Evolutionary conservation across 2,113 vertebrate species (phyloP), one percentile per base, ranked within the genome.

Genomic region (Acrocephalus arundinaceus): DNA sequence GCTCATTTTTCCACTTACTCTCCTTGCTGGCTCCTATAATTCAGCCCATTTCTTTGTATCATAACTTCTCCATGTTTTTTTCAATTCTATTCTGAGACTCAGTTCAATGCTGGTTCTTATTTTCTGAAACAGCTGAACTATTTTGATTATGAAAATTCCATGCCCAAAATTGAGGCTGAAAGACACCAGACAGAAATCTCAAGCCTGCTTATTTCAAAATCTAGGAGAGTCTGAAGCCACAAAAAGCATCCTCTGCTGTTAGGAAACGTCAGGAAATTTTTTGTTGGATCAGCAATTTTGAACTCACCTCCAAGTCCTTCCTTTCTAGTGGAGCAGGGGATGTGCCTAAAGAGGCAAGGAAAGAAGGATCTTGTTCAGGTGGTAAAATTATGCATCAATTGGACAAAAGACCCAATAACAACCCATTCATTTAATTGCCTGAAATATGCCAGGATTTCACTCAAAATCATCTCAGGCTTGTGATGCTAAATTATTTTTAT

Each of bases 381-480:
- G 68, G 65, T 75, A 63, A 78, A 95, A 92, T 67, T 67, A 28
- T 57, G 15, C 28, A 67, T 85, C 57, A 70, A n/a, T 79, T 68
- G 39, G 71, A 75, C n/a, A 0, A 92, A 92, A 90, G 33, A 71
- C 39, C 75, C 43, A 55, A 49, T 66, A 88, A 76, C 23, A 88
- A 45, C 43, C 46, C 41, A 51, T 87, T 95, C 51, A 87, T 73
- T 94, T 80, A 35, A 66, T 76, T 95, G 75, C 55, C 33, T 84
- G 33, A 57, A 55, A 79, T 71, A 73, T 49, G 75, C 82, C 87
- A 91, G 71, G 23, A 59, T 90, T 87, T 90, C 55, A 58, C 51
- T 80, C 55, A 76, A 85, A 96, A 96, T 94, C 31, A 88, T 94
- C 66, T 87, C 66, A 82, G 54, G 58, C 77, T 90, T 96, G 62